Conservation (phyloP, 2,888 invertebrate species). For the Cheilosia variabilis region DNA sequence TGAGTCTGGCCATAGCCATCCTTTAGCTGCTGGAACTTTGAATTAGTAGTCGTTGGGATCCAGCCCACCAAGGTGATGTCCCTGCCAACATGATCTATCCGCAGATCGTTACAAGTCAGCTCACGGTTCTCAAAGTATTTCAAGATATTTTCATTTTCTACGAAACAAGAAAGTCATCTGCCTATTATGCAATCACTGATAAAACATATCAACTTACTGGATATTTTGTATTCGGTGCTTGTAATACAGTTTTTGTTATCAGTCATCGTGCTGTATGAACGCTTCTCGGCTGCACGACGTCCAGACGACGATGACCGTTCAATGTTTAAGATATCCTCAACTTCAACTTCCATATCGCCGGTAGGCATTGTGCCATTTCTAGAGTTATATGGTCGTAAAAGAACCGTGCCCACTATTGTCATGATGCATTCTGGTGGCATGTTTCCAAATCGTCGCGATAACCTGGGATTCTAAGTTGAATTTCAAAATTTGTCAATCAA, state of each 20-base stretch:
- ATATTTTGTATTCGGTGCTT: constrained; percentile 83
- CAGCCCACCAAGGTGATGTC: constrained; percentile 83
- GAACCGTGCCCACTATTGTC: constrained; percentile 82
- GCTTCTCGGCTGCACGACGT: constrained; percentile 80
- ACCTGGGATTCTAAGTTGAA: constrained; percentile 80
- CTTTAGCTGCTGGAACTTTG: constrained; percentile 83
- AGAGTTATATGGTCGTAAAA: constrained; percentile 81
- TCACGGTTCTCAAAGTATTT: constrained; percentile 83
- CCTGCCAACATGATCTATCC: constrained; percentile 81
- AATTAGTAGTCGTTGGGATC: constrained; percentile 81
- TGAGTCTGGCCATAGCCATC: constrained; percentile 84
- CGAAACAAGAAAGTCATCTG: constrained; percentile 12
- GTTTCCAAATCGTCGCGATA: constrained; percentile 82
- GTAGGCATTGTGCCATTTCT: constrained; percentile 83
- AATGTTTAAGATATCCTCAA: constrained; percentile 82
- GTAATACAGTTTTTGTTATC: constrained; percentile 81
- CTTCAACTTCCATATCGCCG: constrained; percentile 83
- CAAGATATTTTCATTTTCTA: constrained; percentile 82
- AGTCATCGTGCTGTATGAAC: constrained; percentile 82
- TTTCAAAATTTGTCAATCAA: neutral
- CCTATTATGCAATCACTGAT: constrained; percentile 9
- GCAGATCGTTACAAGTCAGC: constrained; percentile 83
- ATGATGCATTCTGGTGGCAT: constrained; percentile 83
- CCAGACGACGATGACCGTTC: constrained; percentile 78
- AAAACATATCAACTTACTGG: constrained; percentile 79